Evolutionary conservation across 2,888 invertebrate species (phyloP).

Genomic region (Phengaris arion): DNA sequence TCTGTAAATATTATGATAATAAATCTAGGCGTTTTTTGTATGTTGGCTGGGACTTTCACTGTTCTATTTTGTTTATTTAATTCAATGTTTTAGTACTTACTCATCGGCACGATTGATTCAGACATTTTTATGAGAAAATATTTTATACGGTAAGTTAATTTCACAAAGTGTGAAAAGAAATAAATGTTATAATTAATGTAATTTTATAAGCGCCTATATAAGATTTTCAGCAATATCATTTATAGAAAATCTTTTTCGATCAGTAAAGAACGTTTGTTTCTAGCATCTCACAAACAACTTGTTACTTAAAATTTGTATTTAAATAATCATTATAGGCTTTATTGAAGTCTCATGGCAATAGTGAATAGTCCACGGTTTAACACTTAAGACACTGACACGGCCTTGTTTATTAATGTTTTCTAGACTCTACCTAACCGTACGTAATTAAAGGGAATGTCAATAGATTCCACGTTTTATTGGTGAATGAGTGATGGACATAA

Average conservation of each 20-base stretch:
- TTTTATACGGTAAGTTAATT: too few species aligned
- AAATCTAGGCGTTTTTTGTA: too few species aligned
- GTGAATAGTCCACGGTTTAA: not conserved
- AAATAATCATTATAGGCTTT: not conserved
- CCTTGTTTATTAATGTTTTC: not conserved
- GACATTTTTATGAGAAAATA: constrained; percentile 11
- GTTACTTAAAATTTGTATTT: not conserved
- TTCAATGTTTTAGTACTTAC: constrained; percentile 48
- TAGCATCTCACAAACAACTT: not conserved
- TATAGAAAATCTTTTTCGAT: too few species aligned
- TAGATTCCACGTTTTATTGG: not conserved
- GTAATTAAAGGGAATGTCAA: not conserved
- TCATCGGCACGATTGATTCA: not conserved
- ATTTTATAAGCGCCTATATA: too few species aligned
- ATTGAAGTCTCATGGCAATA: not conserved
- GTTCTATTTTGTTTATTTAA: too few species aligned
- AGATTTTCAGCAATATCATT: too few species aligned
- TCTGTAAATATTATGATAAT: constrained; percentile 54
- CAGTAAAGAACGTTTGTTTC: not conserved
- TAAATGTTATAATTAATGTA: too few species aligned
- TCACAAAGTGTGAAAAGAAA: not conserved
- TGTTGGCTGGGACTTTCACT: too few species aligned
- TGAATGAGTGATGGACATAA: not conserved
- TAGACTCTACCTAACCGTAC: not conserved
- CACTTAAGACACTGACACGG: not conserved